Evolutionary conservation across 2,113 vertebrate genomes (phyloP).

Genomic region (Emydocephalus ijimae): DNA sequence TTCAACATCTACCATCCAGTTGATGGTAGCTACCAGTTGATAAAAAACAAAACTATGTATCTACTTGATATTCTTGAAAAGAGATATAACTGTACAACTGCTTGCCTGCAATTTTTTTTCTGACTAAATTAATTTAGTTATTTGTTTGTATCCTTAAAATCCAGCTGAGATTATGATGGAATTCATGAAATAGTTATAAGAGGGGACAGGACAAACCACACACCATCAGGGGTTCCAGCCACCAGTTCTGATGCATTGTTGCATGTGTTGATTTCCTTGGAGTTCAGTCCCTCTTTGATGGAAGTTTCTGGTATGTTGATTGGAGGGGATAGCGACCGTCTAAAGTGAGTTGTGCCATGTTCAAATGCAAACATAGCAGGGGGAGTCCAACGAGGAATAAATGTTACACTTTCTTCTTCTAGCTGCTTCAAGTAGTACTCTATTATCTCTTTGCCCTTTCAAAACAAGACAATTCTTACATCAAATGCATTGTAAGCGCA

Average conservation of each 20-base stretch:
- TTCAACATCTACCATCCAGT: background rate
- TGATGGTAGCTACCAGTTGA: background rate
- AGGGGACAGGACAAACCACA: background rate
- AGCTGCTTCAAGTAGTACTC: constrained; percentile 90
- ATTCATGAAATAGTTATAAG: background rate
- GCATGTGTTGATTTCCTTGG: constrained; percentile 64
- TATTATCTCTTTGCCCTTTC: constrained; percentile 95
- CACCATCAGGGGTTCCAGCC: constrained; percentile 80
- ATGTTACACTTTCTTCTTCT: constrained; percentile 85
- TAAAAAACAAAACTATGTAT: background rate
- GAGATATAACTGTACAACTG: background rate
- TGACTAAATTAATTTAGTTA: background rate
- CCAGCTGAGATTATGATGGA: background rate
- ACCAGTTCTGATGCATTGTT: constrained; percentile 67
- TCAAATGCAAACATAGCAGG: constrained; percentile 59
- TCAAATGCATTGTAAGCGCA: background rate
- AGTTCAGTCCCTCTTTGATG: constrained; percentile 60
- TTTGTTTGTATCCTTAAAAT: background rate
- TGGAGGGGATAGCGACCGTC: constrained; percentile 56
- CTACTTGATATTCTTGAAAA: background rate
- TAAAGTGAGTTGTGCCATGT: constrained; percentile 30
- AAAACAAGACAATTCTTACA: constrained; percentile 29
- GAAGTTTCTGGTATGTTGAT: constrained; percentile 63
- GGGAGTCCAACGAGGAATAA: constrained; percentile 84
- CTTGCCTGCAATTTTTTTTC: background rate